Conservation (phyloP, 2,888 invertebrate genomes). For the Nemapogon koenigi region DNA sequence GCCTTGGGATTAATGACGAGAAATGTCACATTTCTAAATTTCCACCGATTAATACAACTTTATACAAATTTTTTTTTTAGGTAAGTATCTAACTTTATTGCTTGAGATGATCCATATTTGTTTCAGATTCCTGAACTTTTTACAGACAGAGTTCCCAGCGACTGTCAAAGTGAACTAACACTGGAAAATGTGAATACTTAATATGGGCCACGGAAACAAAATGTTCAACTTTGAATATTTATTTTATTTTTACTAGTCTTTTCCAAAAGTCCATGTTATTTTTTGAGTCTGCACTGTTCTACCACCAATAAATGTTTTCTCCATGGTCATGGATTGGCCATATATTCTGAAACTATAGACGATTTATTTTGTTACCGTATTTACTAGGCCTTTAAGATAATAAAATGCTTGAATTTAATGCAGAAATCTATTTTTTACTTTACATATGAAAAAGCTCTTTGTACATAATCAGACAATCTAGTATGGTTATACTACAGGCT, state of each 20-base stretch:
- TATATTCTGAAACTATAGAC: constrained; percentile 41
- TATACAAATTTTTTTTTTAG: no score
- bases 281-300: constrained; percentile 49
- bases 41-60: no score
- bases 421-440: no score
- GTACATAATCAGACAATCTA: not conserved
- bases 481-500: not conserved
- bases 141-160: constrained; percentile 54
- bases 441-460: no score
- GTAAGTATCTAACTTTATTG: not conserved
- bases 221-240: no score
- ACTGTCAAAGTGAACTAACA: constrained; percentile 53
- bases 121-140: constrained; percentile 56
- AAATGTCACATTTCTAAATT: no score
- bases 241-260: constrained; percentile 18
- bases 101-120: constrained; percentile 6
- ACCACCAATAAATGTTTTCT: constrained; percentile 46
- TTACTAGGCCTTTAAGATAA: no score
- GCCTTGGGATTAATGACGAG: no score
- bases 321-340: constrained; percentile 52
- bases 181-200: constrained; percentile 30
- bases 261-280: constrained; percentile 42
- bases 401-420: no score
- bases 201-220: no score
- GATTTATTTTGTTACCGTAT: no score